Evolutionary conservation across 2,113 vertebrate species (phyloP), one percentile per base, ranked within the genome.

Genomic region (Oryzias woworae): DNA sequence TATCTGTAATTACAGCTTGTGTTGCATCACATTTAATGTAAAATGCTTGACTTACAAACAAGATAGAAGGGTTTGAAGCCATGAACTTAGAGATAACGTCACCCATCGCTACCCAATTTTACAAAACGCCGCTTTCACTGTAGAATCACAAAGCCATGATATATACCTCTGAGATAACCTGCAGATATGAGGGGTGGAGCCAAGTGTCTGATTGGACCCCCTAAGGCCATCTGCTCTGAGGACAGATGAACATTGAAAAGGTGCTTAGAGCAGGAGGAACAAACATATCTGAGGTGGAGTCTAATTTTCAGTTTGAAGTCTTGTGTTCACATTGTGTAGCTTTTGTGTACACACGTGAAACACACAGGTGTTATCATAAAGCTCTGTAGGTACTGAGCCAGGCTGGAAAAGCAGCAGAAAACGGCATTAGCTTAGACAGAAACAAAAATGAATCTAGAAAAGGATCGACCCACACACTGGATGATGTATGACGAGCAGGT

Each of bases 291-390:
- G 65, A 58, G 48, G 24, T 22, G 28, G 66, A 55, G 22, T 47
- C 18, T 59, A 14, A 23, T 18, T 17, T 4, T 22, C 50, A n/a
- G 20, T 62, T 69, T 63, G 49, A 75, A 53, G 23, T 12, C 16
- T 52, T 52, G 23, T 54, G 54, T 28, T 66, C 49, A 28, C 52
- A 24, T 48, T 62, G 69, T 65, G 52, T 16, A 26, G 42, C 26
- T 16, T 28, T 22, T 68, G 57, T 68, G 48, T 60, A 57, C 57
- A 12, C 2, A 53, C 42, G 17, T 6, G 41, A 28, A 26, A 16
- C 58, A 53, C 3, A 59, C 69, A 75, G 60, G 56, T 71, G 66
- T 50, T n/a, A 22, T 36, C 64, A 59, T 48, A 47, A 59, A 55
- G 63, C 42, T 48, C 56, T 61, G 52, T 48, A 66, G 56, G 51